phyloP scores from a whole-genome alignment of 2,113 vertebrate species.

The Microcebus jonahi region DNA sequence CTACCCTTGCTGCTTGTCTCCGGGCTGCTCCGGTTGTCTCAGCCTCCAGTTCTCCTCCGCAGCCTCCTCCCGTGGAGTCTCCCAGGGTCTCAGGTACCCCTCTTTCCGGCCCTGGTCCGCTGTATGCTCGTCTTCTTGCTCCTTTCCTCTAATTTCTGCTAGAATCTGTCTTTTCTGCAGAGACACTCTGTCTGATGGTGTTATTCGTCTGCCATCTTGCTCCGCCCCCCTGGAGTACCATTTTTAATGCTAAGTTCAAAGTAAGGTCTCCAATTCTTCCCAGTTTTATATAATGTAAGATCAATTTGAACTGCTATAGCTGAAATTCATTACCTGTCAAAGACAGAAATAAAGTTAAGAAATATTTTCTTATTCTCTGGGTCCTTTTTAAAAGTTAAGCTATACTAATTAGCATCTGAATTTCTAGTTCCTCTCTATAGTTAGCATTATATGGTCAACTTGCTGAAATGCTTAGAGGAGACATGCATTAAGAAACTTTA shows the following conservation, averaged over 20 bases:
- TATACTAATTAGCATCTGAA: not conserved
- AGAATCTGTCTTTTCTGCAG: no score
- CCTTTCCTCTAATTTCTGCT: no score
- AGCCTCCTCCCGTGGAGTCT: no score
- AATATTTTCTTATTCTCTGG: not conserved
- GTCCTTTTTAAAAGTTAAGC: not conserved
- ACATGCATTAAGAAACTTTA: not conserved
- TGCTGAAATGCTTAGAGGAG: not conserved
- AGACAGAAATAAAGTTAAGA: not conserved
- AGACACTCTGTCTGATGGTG: no score
- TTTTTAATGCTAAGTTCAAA: not conserved
- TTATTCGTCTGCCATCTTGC: no score
- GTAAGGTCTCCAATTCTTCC: not conserved
- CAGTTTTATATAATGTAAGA: not conserved
- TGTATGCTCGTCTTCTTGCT: no score
- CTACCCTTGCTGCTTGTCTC: no score
- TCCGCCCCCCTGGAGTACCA: not conserved
- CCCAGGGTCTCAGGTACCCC: no score
- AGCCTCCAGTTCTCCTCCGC: no score
- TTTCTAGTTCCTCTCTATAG: not conserved
- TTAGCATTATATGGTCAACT: not conserved
- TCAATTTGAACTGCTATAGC: not conserved
- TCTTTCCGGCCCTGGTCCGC: no score
- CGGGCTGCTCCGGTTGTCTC: no score
- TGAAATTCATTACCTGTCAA: slow-evolving; percentile 11